Base-by-base conservation (phyloP, 2,888 invertebrate species). In the Sphaerophoria rueppellii region DNA sequence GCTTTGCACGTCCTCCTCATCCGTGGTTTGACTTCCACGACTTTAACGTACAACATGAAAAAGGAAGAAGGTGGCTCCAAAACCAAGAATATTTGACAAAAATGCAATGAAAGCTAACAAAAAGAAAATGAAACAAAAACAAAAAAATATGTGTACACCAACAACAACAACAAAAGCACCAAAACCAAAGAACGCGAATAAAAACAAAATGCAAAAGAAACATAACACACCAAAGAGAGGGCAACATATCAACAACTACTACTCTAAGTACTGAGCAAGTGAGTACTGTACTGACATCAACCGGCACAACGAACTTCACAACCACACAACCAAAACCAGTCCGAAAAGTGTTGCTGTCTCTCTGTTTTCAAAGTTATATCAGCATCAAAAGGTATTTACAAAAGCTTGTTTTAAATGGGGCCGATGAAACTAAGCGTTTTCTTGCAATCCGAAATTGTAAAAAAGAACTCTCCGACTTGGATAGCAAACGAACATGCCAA, bases 291-390 rank as follows among this genome's bases (percentile, higher is more conserved):
- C 71, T 71, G 76, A 69, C 80, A 77, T 76, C 79, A 79, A 77
- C 72, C 69, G 79, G 77, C 81, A 72, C 85, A 85, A 85, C 80
- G 85, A 85, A 85, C 76, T 81, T 85, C 85, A 60, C 85, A 85
- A 85, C 85, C 73, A 54, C 85, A 77, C 80, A 80, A 73, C 55
- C 43, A 75, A 72, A 63, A 58, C 40, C 60, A 43, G 60, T 60
- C 61, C 63, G n/a, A 16, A 58, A 9, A 81, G 85, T 77, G 85
- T 85, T 85, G 85, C 85, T 55, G 73, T 34, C 76, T 34, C 76
- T 34, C 12, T 9, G 14, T 54, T 14, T 6, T 40, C 2, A n/a
- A 35, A 32, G 6, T 58, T 16, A 16, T 57, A 2, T 52, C 12
- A 12, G 0, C n/a, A n/a, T 12, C 4, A 46, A 74, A 48, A 6